These are phyloP conservation scores for Pherbina coryleti DNA, from an alignment of 2,888 invertebrate species.

Conservation along the genomic window DNA sequence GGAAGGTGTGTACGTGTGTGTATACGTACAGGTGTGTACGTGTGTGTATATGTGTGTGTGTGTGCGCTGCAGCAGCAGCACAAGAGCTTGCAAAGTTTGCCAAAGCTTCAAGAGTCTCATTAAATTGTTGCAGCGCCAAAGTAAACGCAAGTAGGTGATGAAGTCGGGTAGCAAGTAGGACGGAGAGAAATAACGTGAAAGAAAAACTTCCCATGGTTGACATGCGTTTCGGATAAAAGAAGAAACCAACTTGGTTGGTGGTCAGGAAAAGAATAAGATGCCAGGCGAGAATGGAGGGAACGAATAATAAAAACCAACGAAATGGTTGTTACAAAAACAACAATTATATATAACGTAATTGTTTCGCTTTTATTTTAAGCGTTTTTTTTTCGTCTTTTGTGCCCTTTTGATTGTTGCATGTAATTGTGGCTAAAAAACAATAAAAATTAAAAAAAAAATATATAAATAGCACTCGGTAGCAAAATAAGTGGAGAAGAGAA, in stretches of 20 bases:
- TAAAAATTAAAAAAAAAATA: background rate
- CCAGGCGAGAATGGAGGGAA: background rate
- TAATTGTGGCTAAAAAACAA: conserved; percentile 11
- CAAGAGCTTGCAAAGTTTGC: conserved; percentile 43
- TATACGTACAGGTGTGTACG: background rate
- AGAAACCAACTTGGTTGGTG: background rate
- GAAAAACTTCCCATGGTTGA: background rate
- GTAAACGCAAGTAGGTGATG: conserved; percentile 43
- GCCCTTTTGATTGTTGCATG: conserved; percentile 39
- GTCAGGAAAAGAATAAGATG: background rate
- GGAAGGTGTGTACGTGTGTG: background rate
- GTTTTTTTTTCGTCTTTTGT: conserved; percentile 1
- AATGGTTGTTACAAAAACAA: conserved; percentile 55
- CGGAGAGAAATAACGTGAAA: background rate
- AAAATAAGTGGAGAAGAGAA: no score
- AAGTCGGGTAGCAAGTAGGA: background rate
- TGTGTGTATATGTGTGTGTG: background rate
- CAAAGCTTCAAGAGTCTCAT: conserved; percentile 62
- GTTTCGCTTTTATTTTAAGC: conserved; percentile 42
- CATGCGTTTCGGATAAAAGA: background rate
- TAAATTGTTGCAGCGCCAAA: conserved; percentile 60
- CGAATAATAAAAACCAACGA: background rate
- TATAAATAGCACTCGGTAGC: background rate
- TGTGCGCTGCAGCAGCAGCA: background rate
- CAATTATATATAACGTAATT: conserved; percentile 64